Percentiles rank a stretch among this genome's conserved stretches.
phyloP scores from a whole-genome alignment of 2,113 vertebrate species.

The Corythornis cristatus region DNA sequence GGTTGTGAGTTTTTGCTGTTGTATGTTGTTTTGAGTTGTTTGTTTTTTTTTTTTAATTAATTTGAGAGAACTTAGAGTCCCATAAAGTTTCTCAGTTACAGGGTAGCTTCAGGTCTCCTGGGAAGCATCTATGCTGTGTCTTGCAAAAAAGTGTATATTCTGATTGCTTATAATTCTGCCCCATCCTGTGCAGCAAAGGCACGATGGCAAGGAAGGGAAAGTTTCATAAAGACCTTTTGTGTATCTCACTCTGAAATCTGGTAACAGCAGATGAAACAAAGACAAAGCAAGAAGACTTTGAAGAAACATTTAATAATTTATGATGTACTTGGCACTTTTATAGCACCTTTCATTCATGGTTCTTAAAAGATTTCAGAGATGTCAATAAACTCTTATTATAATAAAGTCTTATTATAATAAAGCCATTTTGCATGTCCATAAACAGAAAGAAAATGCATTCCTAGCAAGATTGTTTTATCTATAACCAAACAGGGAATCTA shows the following conservation, averaged over 20 bases:
- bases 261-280: not conserved
- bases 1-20: too few relatives aligned
- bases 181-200: not conserved
- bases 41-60: not conserved
- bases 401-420: not conserved
- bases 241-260: not conserved
- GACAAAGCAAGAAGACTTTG: not conserved
- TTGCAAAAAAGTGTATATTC: not conserved
- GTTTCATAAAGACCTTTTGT: not conserved
- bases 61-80: not conserved
- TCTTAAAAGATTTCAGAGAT: conserved; percentile 34
- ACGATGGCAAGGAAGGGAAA: accelerated
- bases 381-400: not conserved
- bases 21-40: too few relatives aligned
- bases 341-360: conserved; percentile 21
- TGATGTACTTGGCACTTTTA: not conserved
- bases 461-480: not conserved
- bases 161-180: not conserved
- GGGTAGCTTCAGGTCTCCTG: accelerated
- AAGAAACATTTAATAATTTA: conserved; percentile 42
- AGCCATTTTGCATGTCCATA: not conserved
- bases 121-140: not conserved
- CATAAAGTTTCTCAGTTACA: not conserved
- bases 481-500: not conserved
- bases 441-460: not conserved